Evolutionary conservation across 2,113 vertebrate genomes (phyloP), one percentile per base, ranked within the genome.

Genomic region (Neolamprologus falcicula): DNA sequence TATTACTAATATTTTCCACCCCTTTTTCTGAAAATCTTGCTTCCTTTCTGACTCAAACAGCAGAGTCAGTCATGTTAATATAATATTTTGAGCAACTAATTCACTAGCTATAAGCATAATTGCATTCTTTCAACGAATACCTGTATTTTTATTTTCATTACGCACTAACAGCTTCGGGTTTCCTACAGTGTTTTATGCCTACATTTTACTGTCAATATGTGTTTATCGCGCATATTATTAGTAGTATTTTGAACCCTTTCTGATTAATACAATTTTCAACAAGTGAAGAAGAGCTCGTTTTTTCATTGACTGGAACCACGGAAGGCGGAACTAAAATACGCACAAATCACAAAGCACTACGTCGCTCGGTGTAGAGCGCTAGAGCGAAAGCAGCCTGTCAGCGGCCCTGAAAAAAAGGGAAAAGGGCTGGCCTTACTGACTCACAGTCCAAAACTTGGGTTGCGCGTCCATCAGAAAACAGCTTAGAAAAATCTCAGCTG

Each of bases 391-490:
- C 89, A 88, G 92, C 92, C 86, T 88, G 92, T 90, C 86, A 92
- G 91, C 80, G 86, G 61, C 53, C 24, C 42, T 80, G 79, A 59
- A 87, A 61, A 91, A 92, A 91, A 79, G 90, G 91, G 86, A 33
- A 59, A 94, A 94, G 95, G 96, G 95, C 68, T 93, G 95, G 96
- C 90, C 93, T 96, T 93, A 89, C 61, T 57, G 86, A 71, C 82
- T 92, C 94, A 73, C 90, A 85, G 88, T 91, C 86, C 94, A 95
- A 94, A 95, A 91, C 95, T 92, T 89, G 90, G 86, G 91, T 93
- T 94, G 92, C 90, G 89, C 90, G 92, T 96, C 76, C 79, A 89
- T 78, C 89, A 93, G 88, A 92, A 93, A 95, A 86, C 91, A 93
- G 88, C 94, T 92, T 63, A 91, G 90, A 93, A 92, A 92, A 95